Base-by-base conservation (phyloP, 2,797 vertebrate genomes). In the Coendou prehensilis region DNA sequence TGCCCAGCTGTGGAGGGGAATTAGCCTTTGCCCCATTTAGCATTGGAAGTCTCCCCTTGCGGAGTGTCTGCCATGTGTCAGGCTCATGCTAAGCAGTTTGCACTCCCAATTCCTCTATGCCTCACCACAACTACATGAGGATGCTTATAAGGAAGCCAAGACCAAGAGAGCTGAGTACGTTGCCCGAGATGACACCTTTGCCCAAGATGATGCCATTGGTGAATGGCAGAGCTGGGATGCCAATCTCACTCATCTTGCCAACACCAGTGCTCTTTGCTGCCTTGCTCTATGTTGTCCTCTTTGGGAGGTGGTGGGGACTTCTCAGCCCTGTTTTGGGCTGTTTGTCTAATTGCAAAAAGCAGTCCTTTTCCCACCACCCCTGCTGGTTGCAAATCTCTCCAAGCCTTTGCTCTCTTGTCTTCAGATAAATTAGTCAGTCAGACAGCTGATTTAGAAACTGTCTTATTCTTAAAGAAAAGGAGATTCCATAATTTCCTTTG, bases 401-500 rank as follows among this genome's bases (percentile, higher is more conserved):
- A 22, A 33, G 63, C 52, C 67, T 97, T 67, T 85, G 61, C 50
- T 82, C n/a, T 91, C 94, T 50, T 59, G 63, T 84, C 71, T 67
- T 83, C 88, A 54, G 79, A 47, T 88, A 59, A 75, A 26, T 59
- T 41, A 96, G 73, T 26, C 28, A 79, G 50, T 79, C 30, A 33
- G 37, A 13, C 15, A 18, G 57, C 47, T 87, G 93, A 95, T 87
- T 67, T 95, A 88, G 91, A 96, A 76, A 28, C 18, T 0, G 6
- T 41, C 47, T 17, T 75, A 30, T 30, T 95, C 92, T 91, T 92
- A 45, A 93, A 95, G 61, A 94, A 92, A 59, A 78, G 71, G 47
- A 13, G 6, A 26, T 92, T 80, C 47, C 57, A 59, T 87, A 26
- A 85, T 94, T 92, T 81, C 82, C 37, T 69, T n/a, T 47, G 22